Conservation (phyloP, 2,797 vertebrate genomes). For the Callimico goeldii region DNA sequence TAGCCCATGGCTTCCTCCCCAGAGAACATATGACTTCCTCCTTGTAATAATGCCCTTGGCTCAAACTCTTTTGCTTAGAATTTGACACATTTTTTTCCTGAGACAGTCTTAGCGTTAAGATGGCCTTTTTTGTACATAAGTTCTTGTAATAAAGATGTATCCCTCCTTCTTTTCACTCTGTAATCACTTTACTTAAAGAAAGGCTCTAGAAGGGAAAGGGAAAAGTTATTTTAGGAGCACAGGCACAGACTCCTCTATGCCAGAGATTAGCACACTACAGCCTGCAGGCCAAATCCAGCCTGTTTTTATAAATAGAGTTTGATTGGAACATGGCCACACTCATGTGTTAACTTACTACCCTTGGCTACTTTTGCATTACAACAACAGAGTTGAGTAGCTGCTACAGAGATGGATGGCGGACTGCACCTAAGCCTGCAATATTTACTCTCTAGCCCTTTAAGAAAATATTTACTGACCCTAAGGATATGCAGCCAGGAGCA, state of each 20-base stretch:
- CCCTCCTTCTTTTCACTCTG: background rate
- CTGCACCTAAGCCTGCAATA: background rate
- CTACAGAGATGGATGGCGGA: background rate
- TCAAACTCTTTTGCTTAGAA: background rate
- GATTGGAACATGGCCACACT: background rate
- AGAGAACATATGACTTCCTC: background rate
- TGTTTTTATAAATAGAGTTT: background rate
- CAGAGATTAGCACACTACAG: too few species aligned
- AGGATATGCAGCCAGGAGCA: background rate
- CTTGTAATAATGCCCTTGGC: background rate
- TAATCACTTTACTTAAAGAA: background rate
- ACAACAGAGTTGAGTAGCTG: background rate
- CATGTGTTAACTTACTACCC: background rate
- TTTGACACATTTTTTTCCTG: background rate
- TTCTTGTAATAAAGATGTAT: background rate
- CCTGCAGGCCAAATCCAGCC: background rate
- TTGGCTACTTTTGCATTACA: background rate
- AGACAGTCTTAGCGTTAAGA: background rate
- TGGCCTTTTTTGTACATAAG: background rate
- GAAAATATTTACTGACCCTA: background rate
- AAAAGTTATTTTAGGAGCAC: background rate
- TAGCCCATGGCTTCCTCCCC: background rate
- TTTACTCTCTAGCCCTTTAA: background rate
- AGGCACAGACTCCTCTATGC: background rate
- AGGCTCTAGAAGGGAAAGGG: background rate